Evolutionary conservation across 2,888 invertebrate species (phyloP).

Genomic region (Diloba caeruleocephala): DNA sequence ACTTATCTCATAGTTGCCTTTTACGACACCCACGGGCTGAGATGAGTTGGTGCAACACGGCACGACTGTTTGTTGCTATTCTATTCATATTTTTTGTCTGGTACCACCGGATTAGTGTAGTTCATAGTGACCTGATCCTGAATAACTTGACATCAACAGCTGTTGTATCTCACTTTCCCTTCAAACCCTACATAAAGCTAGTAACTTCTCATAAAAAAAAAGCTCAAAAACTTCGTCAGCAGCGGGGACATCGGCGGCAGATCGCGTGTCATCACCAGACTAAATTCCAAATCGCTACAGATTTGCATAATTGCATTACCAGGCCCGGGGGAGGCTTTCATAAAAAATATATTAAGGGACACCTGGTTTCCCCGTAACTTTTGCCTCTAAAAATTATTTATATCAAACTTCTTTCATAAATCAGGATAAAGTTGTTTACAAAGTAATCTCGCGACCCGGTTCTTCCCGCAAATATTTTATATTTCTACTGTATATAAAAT

Average conservation of each 20-base stretch:
- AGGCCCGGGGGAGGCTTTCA: conserved; percentile 66
- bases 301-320: conserved; percentile 86
- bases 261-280: conserved; percentile 61
- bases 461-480: conserved; percentile 59
- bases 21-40: too few species aligned
- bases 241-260: conserved; percentile 20
- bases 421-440: conserved; percentile 86
- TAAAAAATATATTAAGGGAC: conserved; percentile 85
- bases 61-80: too few species aligned
- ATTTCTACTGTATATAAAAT: conserved; percentile 59
- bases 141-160: conserved; percentile 8
- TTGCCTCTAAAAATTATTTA: conserved; percentile 85
- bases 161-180: not conserved
- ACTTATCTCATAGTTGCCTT: too few species aligned
- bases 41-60: too few species aligned
- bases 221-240: conserved; percentile 20
- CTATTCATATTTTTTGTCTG: too few species aligned
- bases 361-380: conserved; percentile 81
- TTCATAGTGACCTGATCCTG: too few species aligned
- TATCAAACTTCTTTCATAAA: conserved; percentile 87
- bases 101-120: too few species aligned
- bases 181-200: conserved; percentile 20
- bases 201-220: conserved; percentile 30
- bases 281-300: conserved; percentile 63
- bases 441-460: conserved; percentile 81